Conservation (phyloP, 2,888 invertebrate genomes). For the Cataglyphis rosenhaueri region DNA sequence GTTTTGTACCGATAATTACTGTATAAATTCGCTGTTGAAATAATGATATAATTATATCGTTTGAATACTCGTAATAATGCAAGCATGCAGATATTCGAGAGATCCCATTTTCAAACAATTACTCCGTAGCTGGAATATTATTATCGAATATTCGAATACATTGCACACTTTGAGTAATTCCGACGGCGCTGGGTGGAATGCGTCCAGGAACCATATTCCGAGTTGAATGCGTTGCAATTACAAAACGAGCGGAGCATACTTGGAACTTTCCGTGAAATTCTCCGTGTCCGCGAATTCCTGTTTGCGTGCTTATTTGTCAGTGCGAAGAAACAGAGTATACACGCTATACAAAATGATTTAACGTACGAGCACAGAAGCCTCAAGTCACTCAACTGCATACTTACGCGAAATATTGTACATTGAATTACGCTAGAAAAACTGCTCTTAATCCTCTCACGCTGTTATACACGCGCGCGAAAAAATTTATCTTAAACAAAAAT, state of each 20-base stretch:
- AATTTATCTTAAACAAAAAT: background rate
- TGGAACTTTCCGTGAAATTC: slow-evolving; percentile 34
- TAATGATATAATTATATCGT: slow-evolving; percentile 19
- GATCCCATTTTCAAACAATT: slow-evolving; percentile 33
- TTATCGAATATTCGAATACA: slow-evolving; percentile 49
- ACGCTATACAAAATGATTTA: slow-evolving; percentile 31
- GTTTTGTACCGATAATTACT: background rate
- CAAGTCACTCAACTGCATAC: slow-evolving; percentile 46
- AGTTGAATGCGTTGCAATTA: slow-evolving; percentile 49
- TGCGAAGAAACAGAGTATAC: slow-evolving; percentile 38
- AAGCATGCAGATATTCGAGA: slow-evolving; percentile 9
- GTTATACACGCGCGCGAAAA: background rate
- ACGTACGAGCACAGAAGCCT: slow-evolving; percentile 39
- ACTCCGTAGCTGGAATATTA: slow-evolving; percentile 33
- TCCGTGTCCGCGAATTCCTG: slow-evolving; percentile 24
- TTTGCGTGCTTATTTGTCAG: slow-evolving; percentile 13
- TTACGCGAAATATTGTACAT: slow-evolving; percentile 54
- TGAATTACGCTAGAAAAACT: slow-evolving; percentile 52
- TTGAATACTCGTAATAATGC: slow-evolving; percentile 27
- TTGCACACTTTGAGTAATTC: slow-evolving; percentile 32
- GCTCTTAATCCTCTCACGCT: slow-evolving; percentile 49
- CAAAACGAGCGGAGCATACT: slow-evolving; percentile 30
- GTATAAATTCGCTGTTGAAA: slow-evolving; percentile 2
- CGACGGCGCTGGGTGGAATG: slow-evolving; percentile 51
- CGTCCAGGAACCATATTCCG: slow-evolving; percentile 66